Evolutionary conservation across 2,888 invertebrate genomes (phyloP), one percentile per base, ranked within the genome.

Genomic region (Octonoba sinensis): DNA sequence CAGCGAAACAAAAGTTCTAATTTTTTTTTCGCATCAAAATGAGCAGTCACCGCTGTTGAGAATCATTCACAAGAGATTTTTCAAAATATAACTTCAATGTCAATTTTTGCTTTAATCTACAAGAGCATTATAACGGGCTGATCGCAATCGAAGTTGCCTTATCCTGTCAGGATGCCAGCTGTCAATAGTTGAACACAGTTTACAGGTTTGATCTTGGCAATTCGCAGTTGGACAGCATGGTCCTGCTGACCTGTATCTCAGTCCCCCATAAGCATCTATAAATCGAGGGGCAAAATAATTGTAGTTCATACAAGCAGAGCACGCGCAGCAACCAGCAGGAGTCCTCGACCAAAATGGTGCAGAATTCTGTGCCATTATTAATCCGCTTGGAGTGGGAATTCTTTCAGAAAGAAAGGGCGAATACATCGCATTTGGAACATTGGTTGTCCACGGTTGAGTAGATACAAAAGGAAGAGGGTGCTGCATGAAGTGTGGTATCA

Each of bases 111-210:
- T 8, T 60, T 46, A 79, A 24, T 81, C 79, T 62, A 81, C 6
- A 4, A 81, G 44, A n/a, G 79, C 73, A 22, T 81, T 73, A 36
- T 81, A 81, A 18, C 79, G 67, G n/a, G 69, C 62, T 46, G 79
- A 60, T 60, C 79, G 60, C 49, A 78, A 18, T 2, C 79, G 59
- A 1, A 71, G 24, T 15, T 81, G 79, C 22, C 79, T 73, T 20
- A 79, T 18, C 27, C 78, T 72, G 11, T 81, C 79, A 1, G 79
- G 79, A 18, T 72, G 73, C 73, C 79, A 81, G 15, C 47, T 57
- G 1, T 56, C 56, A 4, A 64, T 20, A 16, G 51, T n/a, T 12
- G 56, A 49, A 27, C 79, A 81, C 12, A 81, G 22, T 67, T 81
- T 81, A 44, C 79, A 81, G 20, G 56, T 62, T 20, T 62, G 67